Conservation (phyloP, 1,140 invertebrate genomes). For the Bursaphelenchus mucronatus region DNA sequence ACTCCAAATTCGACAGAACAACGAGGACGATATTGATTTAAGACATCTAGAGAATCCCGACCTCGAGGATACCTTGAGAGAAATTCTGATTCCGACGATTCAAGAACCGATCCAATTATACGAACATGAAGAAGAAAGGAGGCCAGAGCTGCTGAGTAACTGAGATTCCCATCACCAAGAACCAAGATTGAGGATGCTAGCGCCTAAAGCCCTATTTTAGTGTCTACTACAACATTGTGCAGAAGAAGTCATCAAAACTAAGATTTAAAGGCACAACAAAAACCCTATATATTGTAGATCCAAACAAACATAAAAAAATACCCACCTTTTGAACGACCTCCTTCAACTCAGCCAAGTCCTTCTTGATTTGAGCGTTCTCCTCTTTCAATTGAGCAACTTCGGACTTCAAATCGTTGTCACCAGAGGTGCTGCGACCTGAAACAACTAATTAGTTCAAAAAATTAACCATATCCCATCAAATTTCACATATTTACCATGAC, state of each 20-base stretch:
- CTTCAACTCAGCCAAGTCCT: constrained; percentile 6
- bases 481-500: neutral
- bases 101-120: constrained; percentile 44
- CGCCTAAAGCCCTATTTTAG: no score
- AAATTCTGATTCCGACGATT: constrained; percentile 38
- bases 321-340: constrained; percentile 20
- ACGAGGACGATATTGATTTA: constrained; percentile 26
- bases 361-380: constrained; percentile 1
- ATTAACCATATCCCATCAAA: no score
- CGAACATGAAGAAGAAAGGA: constrained; percentile 11
- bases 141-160: constrained; percentile 41
- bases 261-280: neutral
- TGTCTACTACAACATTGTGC: neutral
- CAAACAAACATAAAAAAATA: neutral
- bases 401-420: constrained; percentile 13
- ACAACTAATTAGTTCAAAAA: neutral
- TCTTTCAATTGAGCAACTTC: constrained; percentile 2
- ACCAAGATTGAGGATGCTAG: constrained; percentile 28
- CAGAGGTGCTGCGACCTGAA: constrained; percentile 23
- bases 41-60: constrained; percentile 10
- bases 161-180: constrained; percentile 52
- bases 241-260: neutral
- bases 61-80: constrained; percentile 30
- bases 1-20: constrained; percentile 31
- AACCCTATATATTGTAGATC: neutral